Base-by-base conservation (phyloP, 2,797 vertebrate genomes). In the Hypotaenidia okinawae region DNA sequence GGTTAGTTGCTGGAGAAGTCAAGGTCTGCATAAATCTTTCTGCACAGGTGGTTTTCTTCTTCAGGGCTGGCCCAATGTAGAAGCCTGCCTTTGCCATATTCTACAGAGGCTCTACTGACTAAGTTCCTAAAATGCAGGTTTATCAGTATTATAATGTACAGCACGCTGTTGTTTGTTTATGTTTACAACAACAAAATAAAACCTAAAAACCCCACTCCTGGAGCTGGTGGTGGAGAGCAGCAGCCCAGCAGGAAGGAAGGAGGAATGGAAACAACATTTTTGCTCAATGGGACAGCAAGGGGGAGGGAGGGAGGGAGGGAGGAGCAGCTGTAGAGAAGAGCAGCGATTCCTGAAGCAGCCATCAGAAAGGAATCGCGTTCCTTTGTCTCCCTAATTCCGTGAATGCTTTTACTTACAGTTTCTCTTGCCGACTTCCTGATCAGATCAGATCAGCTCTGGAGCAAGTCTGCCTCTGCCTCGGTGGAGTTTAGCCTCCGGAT, bases 181-280 rank as follows among this genome's bases (percentile, higher is more conserved):
- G 19, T 39, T 39, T 39, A 39, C 18, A 16, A 84, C 83, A 81
- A 52, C 52, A 52, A 63, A 35, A 16, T 9, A 21, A 52, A 14
- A 10, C 45, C 45, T n/a, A 47, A 47, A 47, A 47, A 24, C 24
- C 49, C 23, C 25, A 30, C 16, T 74, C 2, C 39, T 73, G 32
- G 9, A 35, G 22, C 66, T 81, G 0, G 0, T 8, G 37, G 16
- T 30, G 55, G 35, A 69, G 32, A 79, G 14, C 15, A 15, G 30
- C 27, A 72, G 39, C 35, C 15, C 21, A 2, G 23, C 0, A 1
- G 30, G 16, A 78, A 22, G 10, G 16, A 87, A 72, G n/a, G 27
- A 49, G 32, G 18, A 6, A 37, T 14, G 39, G 43, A 63, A 67
- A 47, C 30, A 69, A 10, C 2, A 4, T 41, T 35, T 37, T 68